Evolutionary conservation across 2,113 vertebrate genomes (phyloP), one percentile per base, ranked within the genome.

Genomic region (Heliornis fulica): DNA sequence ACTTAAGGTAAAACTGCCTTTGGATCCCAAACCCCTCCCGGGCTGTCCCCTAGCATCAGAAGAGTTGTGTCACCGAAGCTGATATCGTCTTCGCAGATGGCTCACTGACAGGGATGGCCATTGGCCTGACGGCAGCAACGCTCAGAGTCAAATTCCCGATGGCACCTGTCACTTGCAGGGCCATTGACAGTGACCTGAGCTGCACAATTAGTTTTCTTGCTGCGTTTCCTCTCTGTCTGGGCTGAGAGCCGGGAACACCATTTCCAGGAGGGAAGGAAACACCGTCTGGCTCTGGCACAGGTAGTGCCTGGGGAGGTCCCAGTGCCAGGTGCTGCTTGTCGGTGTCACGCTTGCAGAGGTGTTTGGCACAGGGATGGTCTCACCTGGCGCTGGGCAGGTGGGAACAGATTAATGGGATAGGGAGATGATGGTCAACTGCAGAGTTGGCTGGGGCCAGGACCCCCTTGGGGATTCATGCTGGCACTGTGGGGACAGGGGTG

Each of bases 381-480:
- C 41, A 12, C 7, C 4, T 3, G 0, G 1, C 1, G 7, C 12
- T 5, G 65, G 68, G 64, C 38, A 43, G 43, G 7, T 0, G 3
- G 9, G 6, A 28, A 6, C 13, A 7, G 32, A 32, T 41, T 8
- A 8, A 19, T 1, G 51, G 51, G 38, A 17, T 4, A 17, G 29
- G 15, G 13, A 7, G 29, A 38, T 1, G n/a, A 22, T 8, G 21
- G 25, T 13, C 25, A 50, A 4, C 4, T 10, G 51, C 2, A 4
- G 15, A 78, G 56, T 7, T 14, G 0, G 2, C 18, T 20, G 53
- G 7, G n/a, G 38, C 31, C 31, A 56, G 45, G 50, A 48, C 26
- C 20, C 15, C 13, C 15, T 23, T 17, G 2, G 63, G 3, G 4
- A 19, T 57, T 28, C 1, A 10, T 40, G 14, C 9, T 9, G 28